Conservation (phyloP, 2,888 invertebrate genomes). For the Notocelia uddmanniana region DNA sequence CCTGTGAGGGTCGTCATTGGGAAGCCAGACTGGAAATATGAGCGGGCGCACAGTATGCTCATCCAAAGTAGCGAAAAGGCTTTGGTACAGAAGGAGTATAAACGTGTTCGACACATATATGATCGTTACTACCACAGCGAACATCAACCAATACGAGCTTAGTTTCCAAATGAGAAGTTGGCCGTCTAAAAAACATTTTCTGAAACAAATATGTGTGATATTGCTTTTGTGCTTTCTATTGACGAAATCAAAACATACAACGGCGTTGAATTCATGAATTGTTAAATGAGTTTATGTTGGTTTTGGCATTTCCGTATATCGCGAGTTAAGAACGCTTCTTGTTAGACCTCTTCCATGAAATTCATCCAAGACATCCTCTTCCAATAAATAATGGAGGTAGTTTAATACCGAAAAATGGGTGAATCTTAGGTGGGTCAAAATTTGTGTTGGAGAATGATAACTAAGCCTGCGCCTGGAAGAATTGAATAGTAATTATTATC, state of each 20-base stretch:
- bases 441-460: neutral
- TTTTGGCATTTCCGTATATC: neutral
- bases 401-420: too few species aligned
- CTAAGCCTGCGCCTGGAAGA: neutral
- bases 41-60: slow-evolving; percentile 64
- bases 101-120: slow-evolving; percentile 56
- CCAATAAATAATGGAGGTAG: too few species aligned
- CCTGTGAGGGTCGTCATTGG: slow-evolving; percentile 66
- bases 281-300: too few species aligned
- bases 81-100: slow-evolving; percentile 57
- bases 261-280: neutral
- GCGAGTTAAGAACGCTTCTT: neutral
- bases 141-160: slow-evolving; percentile 60
- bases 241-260: neutral
- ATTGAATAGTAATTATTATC: neutral
- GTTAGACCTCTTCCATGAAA: neutral
- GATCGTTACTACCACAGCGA: slow-evolving; percentile 49
- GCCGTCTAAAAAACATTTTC: slow-evolving; percentile 62
- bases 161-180: slow-evolving; percentile 70
- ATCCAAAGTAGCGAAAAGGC: slow-evolving; percentile 61
- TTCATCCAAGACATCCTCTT: neutral
- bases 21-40: slow-evolving; percentile 70
- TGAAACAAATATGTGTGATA: slow-evolving; percentile 52
- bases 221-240: neutral
- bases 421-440: neutral